A percentile compares a stretch with the other conserved stretches of the same genome.
Conservation (phyloP, 2,113 vertebrate genomes). For the Tor tambroides region DNA sequence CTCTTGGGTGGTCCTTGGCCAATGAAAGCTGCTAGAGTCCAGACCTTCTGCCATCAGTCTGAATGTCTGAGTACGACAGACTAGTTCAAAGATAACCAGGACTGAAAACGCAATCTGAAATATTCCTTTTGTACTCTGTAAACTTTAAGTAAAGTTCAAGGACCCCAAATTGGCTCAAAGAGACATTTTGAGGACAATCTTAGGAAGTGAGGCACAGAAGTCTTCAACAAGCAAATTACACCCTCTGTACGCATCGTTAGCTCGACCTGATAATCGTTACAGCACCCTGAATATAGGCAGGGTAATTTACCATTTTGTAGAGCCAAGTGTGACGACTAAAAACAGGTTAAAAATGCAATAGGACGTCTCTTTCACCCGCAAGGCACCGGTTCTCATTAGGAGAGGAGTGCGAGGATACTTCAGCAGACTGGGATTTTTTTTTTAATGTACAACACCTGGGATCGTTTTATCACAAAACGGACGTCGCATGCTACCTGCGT, state of each 20-base stretch:
- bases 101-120: background rate
- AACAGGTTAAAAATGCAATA: constrained; percentile 68
- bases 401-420: constrained; percentile 64
- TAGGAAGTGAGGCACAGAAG: constrained; percentile 50
- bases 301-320: constrained; percentile 75
- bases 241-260: constrained; percentile 71
- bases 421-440: constrained; percentile 48
- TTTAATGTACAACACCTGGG: constrained; percentile 65
- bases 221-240: constrained; percentile 73
- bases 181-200: constrained; percentile 67
- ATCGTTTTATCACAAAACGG: constrained; percentile 54
- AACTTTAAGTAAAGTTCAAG: constrained; percentile 58
- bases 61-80: too few relatives aligned
- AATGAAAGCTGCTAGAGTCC: too few relatives aligned
- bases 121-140: background rate
- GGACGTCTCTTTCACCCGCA: constrained; percentile 30
- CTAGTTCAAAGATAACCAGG: background rate
- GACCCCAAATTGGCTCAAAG: constrained; percentile 45
- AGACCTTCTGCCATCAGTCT: too few relatives aligned
- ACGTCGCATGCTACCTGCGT: background rate
- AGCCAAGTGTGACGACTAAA: constrained; percentile 65
- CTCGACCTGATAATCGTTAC: constrained; percentile 70
- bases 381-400: constrained; percentile 64
- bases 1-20: too few relatives aligned
- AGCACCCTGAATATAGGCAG: constrained; percentile 63